Conservation (phyloP, 2,797 vertebrate genomes). For the Sebastes steindachneri region DNA sequence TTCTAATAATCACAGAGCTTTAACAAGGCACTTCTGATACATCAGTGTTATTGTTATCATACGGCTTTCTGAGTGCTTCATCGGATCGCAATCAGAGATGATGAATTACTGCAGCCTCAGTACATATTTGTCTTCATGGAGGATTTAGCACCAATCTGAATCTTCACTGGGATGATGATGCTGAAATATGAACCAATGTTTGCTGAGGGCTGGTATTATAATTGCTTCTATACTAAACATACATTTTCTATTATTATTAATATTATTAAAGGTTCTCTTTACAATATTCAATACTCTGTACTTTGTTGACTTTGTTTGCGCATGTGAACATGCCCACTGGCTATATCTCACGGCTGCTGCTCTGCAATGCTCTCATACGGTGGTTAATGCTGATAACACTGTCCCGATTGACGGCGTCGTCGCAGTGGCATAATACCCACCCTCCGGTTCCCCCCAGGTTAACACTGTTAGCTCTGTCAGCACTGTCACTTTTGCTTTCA, state of each 20-base stretch:
- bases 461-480: too few relatives aligned
- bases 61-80: conserved; percentile 23
- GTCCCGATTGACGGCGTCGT: too few relatives aligned
- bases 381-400: too few relatives aligned
- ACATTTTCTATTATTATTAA: background rate
- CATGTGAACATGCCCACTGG: too few relatives aligned
- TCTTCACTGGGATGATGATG: background rate
- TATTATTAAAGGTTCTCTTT: background rate
- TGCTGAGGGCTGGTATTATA: background rate
- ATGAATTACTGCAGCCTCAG: conserved; percentile 40
- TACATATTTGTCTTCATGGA: conserved; percentile 55
- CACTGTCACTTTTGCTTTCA: too few relatives aligned
- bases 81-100: conserved; percentile 52
- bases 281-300: too few relatives aligned
- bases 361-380: too few relatives aligned
- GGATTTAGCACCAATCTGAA: conserved; percentile 29
- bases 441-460: too few relatives aligned
- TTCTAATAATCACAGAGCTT: background rate
- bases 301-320: too few relatives aligned
- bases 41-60: conserved; percentile 21
- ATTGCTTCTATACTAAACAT: background rate
- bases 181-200: conserved; percentile 17
- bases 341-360: too few relatives aligned
- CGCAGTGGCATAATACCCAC: too few relatives aligned
- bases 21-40: conserved; percentile 2